phyloP scores from a whole-genome alignment of 2,113 vertebrate genomes.

The Ia io region DNA sequence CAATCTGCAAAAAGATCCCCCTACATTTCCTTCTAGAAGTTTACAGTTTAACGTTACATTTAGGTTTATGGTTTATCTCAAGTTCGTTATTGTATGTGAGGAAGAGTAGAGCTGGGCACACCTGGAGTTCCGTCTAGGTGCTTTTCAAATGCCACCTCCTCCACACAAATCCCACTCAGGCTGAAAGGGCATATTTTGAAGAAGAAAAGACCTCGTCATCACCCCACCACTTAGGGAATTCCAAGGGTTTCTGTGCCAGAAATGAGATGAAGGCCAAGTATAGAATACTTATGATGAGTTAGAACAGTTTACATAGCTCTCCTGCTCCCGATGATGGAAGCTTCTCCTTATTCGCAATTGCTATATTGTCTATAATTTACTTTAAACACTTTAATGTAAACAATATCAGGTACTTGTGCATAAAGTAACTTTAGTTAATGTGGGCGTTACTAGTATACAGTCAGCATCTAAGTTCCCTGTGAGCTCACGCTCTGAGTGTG shows the following conservation, averaged over 20 bases:
- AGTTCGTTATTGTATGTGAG: too few relatives aligned
- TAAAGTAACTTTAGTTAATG: background rate
- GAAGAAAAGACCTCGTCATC: background rate
- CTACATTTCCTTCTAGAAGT: too few relatives aligned
- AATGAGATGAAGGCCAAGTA: background rate
- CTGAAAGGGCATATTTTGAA: background rate
- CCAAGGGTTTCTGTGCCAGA: background rate
- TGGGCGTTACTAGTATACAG: too few relatives aligned
- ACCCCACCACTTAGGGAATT: background rate
- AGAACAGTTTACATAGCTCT: background rate
- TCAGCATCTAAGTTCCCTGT: background rate
- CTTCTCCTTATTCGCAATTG: background rate
- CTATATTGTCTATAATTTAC: background rate
- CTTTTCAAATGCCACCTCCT: background rate
- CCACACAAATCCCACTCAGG: background rate
- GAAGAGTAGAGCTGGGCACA: too few relatives aligned
- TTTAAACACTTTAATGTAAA: slow-evolving; percentile 2
- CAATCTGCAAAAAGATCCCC: too few relatives aligned
- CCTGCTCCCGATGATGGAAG: background rate
- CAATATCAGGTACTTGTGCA: background rate
- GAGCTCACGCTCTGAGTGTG: background rate
- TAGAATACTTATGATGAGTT: background rate
- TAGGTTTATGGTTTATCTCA: too few relatives aligned
- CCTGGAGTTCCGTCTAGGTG: background rate
- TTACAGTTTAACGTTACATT: too few relatives aligned